Base-by-base conservation (phyloP, 92 coral and sea anemone species). In the Scolanthus callimorphus region DNA sequence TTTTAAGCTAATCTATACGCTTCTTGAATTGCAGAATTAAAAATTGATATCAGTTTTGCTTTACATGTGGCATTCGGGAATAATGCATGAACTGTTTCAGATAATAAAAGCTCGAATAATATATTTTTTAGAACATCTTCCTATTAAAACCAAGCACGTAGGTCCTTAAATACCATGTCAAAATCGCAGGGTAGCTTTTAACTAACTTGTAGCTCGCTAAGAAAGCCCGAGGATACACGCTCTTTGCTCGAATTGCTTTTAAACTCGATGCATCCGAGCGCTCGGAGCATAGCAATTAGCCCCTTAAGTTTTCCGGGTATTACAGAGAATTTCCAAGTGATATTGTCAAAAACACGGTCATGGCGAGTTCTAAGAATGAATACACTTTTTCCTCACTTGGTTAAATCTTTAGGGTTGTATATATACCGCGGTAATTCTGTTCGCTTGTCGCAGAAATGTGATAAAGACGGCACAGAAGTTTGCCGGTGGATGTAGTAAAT, bases 51-150 rank as follows among this genome's bases (percentile, higher is more conserved):
- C 65, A 55, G 64, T 63, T 73, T 80, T 89, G 78, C 73, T 62
- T 87, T 86, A 87, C 96, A 87, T 87, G 96, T 87, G 96, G 96
- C 90, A 82, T 62, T 52, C 26, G 61, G 65, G 96, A 87, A 87
- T 87, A 61, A 87, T 77, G 82, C 89, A 87, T 87, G 96, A 87
- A 83, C 19, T 11, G n/a, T 46, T 9, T 9, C 4, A 46, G 23
- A 46, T 9, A 46, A 46, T 11, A 20, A 11, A 46, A 19, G 52
- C 52, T 46, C 11, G 41, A 46, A 46, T 46, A 46, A 10, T 4
- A 46, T 46, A 46, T 46, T 46, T 19, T 21, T 19, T 46, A 9
- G 52, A 34, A 9, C 23, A 46, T 46, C 52, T 46, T 46, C 22
- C 52, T 34, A 46, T 46, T 46, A 46, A 46, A 46, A 6, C 23